These are phyloP conservation scores for Pristionchus arcanus DNA, from an alignment of 2,888 invertebrate genomes.

Conservation along the genomic window DNA sequence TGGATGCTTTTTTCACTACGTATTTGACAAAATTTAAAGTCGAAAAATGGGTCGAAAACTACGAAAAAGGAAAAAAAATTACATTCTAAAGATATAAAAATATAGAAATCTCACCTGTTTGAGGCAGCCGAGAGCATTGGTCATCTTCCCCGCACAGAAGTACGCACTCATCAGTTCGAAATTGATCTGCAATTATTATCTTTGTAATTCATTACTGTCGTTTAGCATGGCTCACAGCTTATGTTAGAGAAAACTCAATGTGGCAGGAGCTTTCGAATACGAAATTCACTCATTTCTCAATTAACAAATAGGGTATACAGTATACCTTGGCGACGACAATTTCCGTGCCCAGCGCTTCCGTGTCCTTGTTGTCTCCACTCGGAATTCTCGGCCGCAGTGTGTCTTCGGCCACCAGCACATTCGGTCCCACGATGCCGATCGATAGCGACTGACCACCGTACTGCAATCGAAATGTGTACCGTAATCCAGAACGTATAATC, in stretches of 20 bases:
- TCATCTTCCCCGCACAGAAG: slow-evolving; percentile 27
- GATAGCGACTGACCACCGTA: slow-evolving; percentile 47
- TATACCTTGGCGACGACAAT: not conserved
- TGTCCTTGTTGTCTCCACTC: slow-evolving; percentile 6
- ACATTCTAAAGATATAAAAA: too few species aligned
- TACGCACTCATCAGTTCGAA: slow-evolving; percentile 29
- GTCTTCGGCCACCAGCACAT: slow-evolving; percentile 19
- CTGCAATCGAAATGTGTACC: not conserved
- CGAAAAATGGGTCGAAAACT: too few species aligned
- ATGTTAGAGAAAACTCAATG: too few species aligned
- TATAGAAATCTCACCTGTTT: too few species aligned
- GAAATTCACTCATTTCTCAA: not conserved
- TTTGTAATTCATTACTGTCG: too few species aligned
- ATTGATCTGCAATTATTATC: slow-evolving; percentile 7
- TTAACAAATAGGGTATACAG: not conserved
- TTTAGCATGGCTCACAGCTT: too few species aligned
- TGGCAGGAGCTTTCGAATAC: too few species aligned
- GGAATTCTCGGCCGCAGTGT: not conserved
- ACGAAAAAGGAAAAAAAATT: too few species aligned
- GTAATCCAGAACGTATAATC: not conserved
- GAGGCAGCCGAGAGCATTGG: not conserved
- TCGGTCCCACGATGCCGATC: slow-evolving; percentile 40
- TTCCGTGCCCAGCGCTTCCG: not conserved
- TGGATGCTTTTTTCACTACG: too few species aligned
- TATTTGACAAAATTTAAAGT: too few species aligned